A percentile compares a stretch with the other conserved stretches of the same genome.
These are phyloP conservation scores for Ectemnius continuus DNA, from an alignment of 2,888 invertebrate species.

Conservation along the genomic window DNA sequence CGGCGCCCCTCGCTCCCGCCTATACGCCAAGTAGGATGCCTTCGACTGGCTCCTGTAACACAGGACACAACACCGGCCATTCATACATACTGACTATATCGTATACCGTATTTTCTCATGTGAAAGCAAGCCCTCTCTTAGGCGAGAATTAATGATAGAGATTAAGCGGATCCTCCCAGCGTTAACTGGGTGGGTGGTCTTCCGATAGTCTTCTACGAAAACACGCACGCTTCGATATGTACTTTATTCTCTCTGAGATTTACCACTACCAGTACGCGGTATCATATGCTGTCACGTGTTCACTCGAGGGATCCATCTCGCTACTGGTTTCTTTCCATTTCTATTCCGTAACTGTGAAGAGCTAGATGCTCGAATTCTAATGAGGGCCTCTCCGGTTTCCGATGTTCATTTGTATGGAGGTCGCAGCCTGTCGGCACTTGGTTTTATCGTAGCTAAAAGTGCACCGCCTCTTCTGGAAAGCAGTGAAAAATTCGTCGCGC, in stretches of 20 bases:
- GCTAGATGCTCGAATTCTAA: conserved; percentile 31
- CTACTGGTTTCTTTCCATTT: conserved; percentile 28
- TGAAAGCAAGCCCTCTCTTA: neutral
- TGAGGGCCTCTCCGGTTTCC: conserved; percentile 8
- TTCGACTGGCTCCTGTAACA: conserved; percentile 86
- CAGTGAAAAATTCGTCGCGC: conserved; percentile 21
- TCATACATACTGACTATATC: neutral
- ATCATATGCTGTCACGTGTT: no score
- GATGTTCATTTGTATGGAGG: conserved; percentile 24
- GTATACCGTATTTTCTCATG: neutral
- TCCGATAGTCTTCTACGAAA: neutral
- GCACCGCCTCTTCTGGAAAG: conserved; percentile 10
- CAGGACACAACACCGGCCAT: conserved; percentile 12
- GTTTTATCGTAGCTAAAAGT: conserved; percentile 25
- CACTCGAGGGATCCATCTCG: no score
- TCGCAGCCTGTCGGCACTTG: conserved; percentile 2
- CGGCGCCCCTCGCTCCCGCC: conserved; percentile 84
- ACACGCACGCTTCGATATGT: neutral
- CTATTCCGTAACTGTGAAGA: conserved; percentile 12
- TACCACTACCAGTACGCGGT: no score
- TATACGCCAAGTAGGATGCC: conserved; percentile 86
- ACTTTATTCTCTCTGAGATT: no score
- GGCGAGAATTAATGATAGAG: no score
- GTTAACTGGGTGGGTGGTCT: neutral
- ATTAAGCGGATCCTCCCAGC: no score